These are phyloP conservation scores for Poeciliopsis turrubarensis DNA, from an alignment of 2,113 vertebrate genomes.

Conservation along the genomic window DNA sequence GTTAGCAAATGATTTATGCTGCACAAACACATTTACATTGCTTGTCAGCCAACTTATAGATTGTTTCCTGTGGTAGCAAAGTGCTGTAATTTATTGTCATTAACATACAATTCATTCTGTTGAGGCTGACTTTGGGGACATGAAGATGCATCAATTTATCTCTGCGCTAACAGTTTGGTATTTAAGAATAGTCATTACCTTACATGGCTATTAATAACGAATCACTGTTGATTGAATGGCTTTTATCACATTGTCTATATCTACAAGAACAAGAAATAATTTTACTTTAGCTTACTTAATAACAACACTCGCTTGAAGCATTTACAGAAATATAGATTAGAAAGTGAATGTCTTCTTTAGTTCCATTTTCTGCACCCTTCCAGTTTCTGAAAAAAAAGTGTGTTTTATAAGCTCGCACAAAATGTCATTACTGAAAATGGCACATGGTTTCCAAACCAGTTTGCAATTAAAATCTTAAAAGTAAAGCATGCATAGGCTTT, in stretches of 20 bases:
- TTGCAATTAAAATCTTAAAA: too few relatives aligned
- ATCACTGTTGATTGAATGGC: constrained; percentile 30
- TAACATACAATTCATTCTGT: constrained; percentile 54
- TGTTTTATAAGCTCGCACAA: background rate
- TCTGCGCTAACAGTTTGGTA: constrained; percentile 49
- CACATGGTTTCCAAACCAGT: too few relatives aligned
- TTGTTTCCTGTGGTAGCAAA: constrained; percentile 55
- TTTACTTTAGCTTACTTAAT: constrained; percentile 7
- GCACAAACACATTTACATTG: constrained; percentile 58
- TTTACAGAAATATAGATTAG: background rate
- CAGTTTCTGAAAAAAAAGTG: background rate
- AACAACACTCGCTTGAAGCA: constrained; percentile 10
- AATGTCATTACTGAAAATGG: background rate
- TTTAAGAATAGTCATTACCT: constrained; percentile 63
- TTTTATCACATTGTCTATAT: constrained; percentile 14
- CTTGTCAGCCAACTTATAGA: constrained; percentile 49
- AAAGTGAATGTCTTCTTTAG: background rate
- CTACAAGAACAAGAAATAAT: constrained; percentile 15
- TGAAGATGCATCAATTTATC: constrained; percentile 44
- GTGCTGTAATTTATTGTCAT: constrained; percentile 57
- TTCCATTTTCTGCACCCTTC: constrained; percentile 1
- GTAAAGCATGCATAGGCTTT: background rate
- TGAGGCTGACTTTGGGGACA: constrained; percentile 38
- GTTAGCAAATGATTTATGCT: constrained; percentile 53
- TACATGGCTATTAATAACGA: constrained; percentile 48